Evolutionary conservation across 1,140 invertebrate species (phyloP).

Genomic region (Zeugodacus cucurbitae): DNA sequence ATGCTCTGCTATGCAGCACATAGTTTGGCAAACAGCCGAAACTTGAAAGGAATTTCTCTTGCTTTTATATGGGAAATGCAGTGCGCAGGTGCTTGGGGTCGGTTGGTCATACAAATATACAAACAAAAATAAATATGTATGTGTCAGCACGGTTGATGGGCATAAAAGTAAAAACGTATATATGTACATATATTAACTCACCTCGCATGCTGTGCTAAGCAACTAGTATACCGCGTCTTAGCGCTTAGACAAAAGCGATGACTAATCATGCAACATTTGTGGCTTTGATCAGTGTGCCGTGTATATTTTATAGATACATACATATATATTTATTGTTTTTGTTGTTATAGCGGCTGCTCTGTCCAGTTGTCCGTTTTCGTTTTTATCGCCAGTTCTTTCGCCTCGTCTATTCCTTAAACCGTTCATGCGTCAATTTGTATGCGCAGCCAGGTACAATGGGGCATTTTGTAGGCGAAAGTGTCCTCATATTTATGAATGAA

Average conservation of each 20-base stretch:
- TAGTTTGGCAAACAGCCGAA: constrained; percentile 28
- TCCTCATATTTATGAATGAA: constrained; percentile 6
- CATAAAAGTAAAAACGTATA: not conserved
- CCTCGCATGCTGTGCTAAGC: not conserved
- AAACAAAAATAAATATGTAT: not conserved
- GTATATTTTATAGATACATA: not conserved
- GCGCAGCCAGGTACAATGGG: not conserved
- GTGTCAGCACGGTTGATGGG: not conserved
- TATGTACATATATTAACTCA: not conserved
- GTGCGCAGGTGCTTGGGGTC: not conserved
- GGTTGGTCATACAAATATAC: not conserved
- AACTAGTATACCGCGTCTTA: not conserved
- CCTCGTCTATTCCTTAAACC: not conserved
- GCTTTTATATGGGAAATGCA: not conserved
- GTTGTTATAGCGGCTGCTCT: not conserved
- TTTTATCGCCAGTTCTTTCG: not conserved
- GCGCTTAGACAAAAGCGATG: not conserved
- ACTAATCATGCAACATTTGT: not conserved
- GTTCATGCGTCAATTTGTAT: not conserved
- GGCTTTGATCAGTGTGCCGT: not conserved
- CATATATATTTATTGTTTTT: not conserved
- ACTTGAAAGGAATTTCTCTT: constrained; percentile 5
- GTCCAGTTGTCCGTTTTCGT: not conserved
- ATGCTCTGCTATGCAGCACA: not conserved
- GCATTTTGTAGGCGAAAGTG: not conserved